Evolutionary conservation across 2,888 invertebrate species (phyloP), one percentile per base, ranked within the genome.

Genomic region (Apomyelois bistriatella): DNA sequence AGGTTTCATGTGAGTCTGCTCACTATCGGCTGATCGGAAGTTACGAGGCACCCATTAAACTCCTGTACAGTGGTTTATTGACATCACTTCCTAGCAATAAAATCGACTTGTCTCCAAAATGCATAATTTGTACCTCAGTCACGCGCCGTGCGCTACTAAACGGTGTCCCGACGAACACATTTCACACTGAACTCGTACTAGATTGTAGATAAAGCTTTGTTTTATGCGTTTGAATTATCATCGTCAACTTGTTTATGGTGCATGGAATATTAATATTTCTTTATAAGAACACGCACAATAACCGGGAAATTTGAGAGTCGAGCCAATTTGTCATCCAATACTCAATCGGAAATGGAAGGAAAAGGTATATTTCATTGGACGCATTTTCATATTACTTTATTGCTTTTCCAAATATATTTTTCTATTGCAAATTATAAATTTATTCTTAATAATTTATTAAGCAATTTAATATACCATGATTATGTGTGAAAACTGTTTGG

Each of bases 71-170:
- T 86, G 83, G 80, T 89, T 88, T 89, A 88, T 87, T 85, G 88
- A 88, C 85, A 80, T 86, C 86, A 86, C 87, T 88, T 88, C 89
- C 88, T 81, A 67, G 84, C 79, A 84, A 87, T 90, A 89, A 90
- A 89, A 84, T 85, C 83, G 82, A 79, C 83, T 80, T 83, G 87
- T 85, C 85, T 79, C 82, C 77, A 73, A 88, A 88, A 88, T 83
- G 89, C 85, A 89, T 88, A 86, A 89, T 90, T 88, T 84, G 89
- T 89, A 89, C 76, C 75, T 74, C 76, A 85, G 89, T 87, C 89
- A 89, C 89, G 88, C 87, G 87, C 82, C 79, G 81, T 80, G 84
- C 76, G 84, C 80, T 85, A 85, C 88, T 89, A 90, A 89, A 90
- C 82, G 87, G 88, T 89, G 88, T 87, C 86, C 84, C 77, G 79